phyloP scores from a whole-genome alignment of 2,888 invertebrate species.

The Pilophorus perplexus region DNA sequence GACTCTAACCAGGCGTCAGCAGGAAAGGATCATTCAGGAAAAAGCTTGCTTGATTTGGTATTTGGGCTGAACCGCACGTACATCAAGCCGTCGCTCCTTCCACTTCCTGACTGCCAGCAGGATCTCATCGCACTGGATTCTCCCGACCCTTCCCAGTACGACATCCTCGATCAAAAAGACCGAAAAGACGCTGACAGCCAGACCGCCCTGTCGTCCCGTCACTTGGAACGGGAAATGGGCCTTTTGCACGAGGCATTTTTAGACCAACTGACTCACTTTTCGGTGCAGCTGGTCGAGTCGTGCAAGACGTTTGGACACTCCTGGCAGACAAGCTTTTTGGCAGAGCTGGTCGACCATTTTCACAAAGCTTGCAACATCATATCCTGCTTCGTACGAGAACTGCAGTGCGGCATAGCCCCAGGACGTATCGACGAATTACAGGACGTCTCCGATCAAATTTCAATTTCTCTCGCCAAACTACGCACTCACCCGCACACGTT shows the following conservation, averaged over 20 bases:
- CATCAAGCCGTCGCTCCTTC: conserved; percentile 8
- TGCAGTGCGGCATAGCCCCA: too few species aligned
- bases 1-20: too few species aligned
- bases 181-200: conserved; percentile 26
- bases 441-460: conserved; percentile 10
- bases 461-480: conserved; percentile 1
- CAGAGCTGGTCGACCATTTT: conserved; percentile 21
- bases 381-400: not conserved
- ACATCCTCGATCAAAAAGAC: not conserved
- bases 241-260: conserved; percentile 25
- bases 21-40: not conserved
- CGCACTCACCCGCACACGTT: conserved; percentile 10
- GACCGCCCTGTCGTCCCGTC: conserved; percentile 21
- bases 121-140: conserved; percentile 14
- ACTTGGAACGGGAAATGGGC: conserved; percentile 24
- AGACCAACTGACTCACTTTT: conserved; percentile 21
- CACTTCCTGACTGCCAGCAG: conserved; percentile 4
- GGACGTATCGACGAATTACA: conserved; percentile 2
- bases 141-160: not conserved
- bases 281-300: conserved; percentile 19
- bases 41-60: not conserved
- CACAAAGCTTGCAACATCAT: conserved; percentile 10
- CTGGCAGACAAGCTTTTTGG: conserved; percentile 23
- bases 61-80: not conserved
- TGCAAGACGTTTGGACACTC: conserved; percentile 25